These are phyloP conservation scores for Pitta sordida DNA, from an alignment of 2,113 vertebrate genomes.

Conservation along the genomic window DNA sequence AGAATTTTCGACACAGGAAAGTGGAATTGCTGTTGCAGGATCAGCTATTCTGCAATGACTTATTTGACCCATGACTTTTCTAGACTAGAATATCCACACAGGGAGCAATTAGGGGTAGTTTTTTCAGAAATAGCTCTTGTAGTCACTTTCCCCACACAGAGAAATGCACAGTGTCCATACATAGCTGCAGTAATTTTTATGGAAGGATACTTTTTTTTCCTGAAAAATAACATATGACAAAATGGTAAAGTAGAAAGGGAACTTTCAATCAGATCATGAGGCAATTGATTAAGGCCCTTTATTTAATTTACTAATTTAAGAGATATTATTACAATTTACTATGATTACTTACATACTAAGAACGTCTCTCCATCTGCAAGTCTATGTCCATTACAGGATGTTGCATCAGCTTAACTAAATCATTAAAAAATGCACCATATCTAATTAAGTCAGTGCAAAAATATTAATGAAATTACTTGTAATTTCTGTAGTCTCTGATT, in stretches of 20 bases:
- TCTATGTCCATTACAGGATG: background rate
- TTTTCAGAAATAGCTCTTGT: background rate
- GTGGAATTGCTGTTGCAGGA: slow-evolving; percentile 30
- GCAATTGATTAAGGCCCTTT: background rate
- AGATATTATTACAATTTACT: background rate
- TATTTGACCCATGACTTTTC: background rate
- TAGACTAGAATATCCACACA: background rate
- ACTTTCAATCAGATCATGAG: background rate
- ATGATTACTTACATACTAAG: background rate
- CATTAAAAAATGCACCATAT: background rate
- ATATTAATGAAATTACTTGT: background rate
- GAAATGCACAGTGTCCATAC: background rate
- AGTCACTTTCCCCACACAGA: background rate
- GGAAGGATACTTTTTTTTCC: background rate
- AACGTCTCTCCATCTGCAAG: background rate
- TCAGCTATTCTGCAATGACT: slow-evolving; percentile 12
- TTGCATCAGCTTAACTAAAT: slow-evolving; percentile 41
- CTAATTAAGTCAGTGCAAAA: slow-evolving; percentile 26
- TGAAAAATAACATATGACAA: background rate
- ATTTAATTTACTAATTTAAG: slow-evolving; percentile 2
- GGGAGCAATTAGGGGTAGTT: slow-evolving; percentile 4
- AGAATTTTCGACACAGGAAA: background rate
- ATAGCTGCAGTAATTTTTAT: background rate
- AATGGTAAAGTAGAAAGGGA: background rate
- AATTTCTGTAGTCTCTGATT: background rate